Evolutionary conservation across 2,888 invertebrate species (phyloP).

Genomic region (Rhaphigaster nebulosa): DNA sequence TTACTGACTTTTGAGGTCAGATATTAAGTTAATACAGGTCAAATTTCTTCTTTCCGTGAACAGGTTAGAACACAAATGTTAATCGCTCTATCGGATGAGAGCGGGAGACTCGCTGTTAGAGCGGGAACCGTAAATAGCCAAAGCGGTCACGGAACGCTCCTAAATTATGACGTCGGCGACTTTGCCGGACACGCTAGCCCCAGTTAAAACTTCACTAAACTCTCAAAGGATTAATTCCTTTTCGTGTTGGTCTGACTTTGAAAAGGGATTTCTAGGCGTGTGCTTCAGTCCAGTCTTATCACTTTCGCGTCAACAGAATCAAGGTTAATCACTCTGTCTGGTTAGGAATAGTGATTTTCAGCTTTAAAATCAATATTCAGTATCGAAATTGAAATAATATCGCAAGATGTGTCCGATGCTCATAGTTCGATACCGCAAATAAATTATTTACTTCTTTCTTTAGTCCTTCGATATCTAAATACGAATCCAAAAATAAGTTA

Average conservation of each 20-base stretch:
- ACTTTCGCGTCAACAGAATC: not conserved
- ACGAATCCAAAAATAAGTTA: too few species aligned
- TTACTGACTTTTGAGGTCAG: not conserved
- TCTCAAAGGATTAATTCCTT: constrained; percentile 20
- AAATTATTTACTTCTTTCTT: too few species aligned
- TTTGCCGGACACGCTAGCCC: not conserved
- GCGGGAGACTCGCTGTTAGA: not conserved
- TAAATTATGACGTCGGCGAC: constrained; percentile 13
- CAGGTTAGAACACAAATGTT: not conserved
- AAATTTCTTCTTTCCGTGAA: not conserved
- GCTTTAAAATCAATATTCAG: too few species aligned
- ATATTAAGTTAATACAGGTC: not conserved
- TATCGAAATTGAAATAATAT: too few species aligned
- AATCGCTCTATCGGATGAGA: constrained; percentile 12
- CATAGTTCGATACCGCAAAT: too few species aligned
- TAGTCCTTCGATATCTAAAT: too few species aligned
- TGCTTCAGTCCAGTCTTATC: not conserved
- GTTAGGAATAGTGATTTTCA: not conserved
- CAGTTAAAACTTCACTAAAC: constrained; percentile 25
- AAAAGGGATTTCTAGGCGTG: not conserved
- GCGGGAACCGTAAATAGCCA: not conserved
- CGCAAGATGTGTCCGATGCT: too few species aligned
- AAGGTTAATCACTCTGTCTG: not conserved
- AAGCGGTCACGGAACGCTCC: not conserved
- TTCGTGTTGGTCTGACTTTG: not conserved